A percentile compares a stretch with the other conserved stretches of the same genome.
Conservation (phyloP, 2,113 vertebrate species). For the Phylloscopus trochiloides region DNA sequence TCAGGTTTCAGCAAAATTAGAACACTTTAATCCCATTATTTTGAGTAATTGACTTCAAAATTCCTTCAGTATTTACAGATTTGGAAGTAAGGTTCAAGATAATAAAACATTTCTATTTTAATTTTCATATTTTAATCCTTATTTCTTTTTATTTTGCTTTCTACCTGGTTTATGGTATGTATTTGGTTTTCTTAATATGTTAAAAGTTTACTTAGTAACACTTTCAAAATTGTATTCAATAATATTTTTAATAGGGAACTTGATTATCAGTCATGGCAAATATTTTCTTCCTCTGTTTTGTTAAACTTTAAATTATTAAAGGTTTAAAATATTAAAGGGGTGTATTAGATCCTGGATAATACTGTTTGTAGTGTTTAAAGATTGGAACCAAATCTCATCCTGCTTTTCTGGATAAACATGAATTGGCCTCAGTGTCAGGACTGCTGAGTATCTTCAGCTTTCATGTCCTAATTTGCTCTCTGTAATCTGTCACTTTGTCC, state of each 20-base stretch:
- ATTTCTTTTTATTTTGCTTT: constrained; percentile 67
- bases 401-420: neutral
- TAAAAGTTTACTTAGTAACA: neutral
- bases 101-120: neutral
- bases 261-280: neutral
- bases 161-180: constrained; percentile 66
- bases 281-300: neutral
- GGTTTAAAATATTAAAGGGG: neutral
- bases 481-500: neutral
- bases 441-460: neutral
- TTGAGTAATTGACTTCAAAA: neutral
- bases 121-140: constrained; percentile 25
- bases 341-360: neutral
- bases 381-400: neutral
- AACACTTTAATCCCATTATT: neutral
- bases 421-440: neutral
- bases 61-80: neutral
- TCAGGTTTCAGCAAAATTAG: neutral
- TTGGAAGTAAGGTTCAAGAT: neutral
- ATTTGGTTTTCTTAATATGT: constrained; percentile 20
- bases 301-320: neutral
- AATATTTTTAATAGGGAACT: neutral
- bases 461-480: neutral
- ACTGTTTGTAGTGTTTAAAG: neutral
- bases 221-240: neutral